phyloP scores from a whole-genome alignment of 2,888 invertebrate species.

The Aethes cnicana region DNA sequence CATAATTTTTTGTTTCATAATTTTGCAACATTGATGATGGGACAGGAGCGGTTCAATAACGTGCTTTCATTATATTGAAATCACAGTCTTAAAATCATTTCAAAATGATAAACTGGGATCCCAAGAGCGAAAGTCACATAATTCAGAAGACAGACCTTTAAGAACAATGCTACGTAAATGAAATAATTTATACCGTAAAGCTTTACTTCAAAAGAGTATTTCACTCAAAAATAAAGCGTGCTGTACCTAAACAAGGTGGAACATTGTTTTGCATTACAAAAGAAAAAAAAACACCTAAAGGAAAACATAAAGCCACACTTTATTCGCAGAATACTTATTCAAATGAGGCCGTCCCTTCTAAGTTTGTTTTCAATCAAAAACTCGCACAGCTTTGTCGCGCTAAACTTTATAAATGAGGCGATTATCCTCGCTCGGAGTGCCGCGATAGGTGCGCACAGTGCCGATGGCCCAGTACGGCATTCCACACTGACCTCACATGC shows the following conservation, averaged over 20 bases:
- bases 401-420: slow-evolving; percentile 83
- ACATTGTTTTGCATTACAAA: slow-evolving; percentile 83
- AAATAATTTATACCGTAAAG: slow-evolving; percentile 81
- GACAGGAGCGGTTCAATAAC: slow-evolving; percentile 1
- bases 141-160: slow-evolving; percentile 72
- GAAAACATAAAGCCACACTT: slow-evolving; percentile 83
- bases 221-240: slow-evolving; percentile 83
- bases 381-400: slow-evolving; percentile 80
- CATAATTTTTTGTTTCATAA: no score
- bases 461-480: slow-evolving; percentile 33
- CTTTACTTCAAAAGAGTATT: slow-evolving; percentile 82
- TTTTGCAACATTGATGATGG: slow-evolving; percentile 1
- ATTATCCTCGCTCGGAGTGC: slow-evolving; percentile 72
- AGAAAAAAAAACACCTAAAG: slow-evolving; percentile 80
- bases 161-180: slow-evolving; percentile 80
- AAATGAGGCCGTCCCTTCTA: slow-evolving; percentile 83
- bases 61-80: slow-evolving; percentile 10
- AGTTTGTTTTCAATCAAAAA: slow-evolving; percentile 83
- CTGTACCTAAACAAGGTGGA: slow-evolving; percentile 82
- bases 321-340: slow-evolving; percentile 83
- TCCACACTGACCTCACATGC: no score
- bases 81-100: slow-evolving; percentile 23
- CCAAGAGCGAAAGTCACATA: slow-evolving; percentile 64
- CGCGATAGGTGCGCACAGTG: slow-evolving; percentile 59
- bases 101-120: slow-evolving; percentile 64